Evolutionary conservation across 2,113 vertebrate species (phyloP), one percentile per base, ranked within the genome.

Genomic region (Peromyscus polionotus): DNA sequence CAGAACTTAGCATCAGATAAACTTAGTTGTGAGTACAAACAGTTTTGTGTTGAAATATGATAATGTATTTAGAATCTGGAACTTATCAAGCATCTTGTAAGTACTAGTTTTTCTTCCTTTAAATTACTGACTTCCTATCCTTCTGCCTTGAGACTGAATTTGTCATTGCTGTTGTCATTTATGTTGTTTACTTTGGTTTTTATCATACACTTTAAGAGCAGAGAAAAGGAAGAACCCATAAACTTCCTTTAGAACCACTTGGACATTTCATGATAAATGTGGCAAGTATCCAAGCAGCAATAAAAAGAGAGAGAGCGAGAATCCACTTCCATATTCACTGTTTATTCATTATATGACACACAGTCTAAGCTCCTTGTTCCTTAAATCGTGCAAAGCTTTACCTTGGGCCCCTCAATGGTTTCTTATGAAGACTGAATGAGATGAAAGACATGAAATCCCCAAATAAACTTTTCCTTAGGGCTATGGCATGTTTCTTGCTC

Each of bases 371-470:
- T 84, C 4, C 67, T 87, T 19, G 87, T 81, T 33, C 86, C 26
- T 88, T 93, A 93, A 91, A 87, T 90, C 57, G 48, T 26, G 7
- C 91, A 83, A 83, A 95, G 88, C 24, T 90, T 48, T 95, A 67
- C n/a, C 57, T 95, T 95, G 24, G 19, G 13, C 0, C 51, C 9
- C 57, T 88, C 19, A 65, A 80, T 80, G 93, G 22, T 88, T 91
- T 95, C 20, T 9, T 79, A 73, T 86, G 28, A 95, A 94, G 39
- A 95, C 80, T 65, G 90, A 89, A 73, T 92, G 36, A 95, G 68
- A 81, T 72, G 36, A 95, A 93, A 70, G 22, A 59, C 63, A 45
- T 85, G n/a, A 83, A 92, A 95, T 33, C 7, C 17, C 7, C 77
- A 51, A 79, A n/a, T 26, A 95, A 92, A 84, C 0, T 92, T 90